Conservation (phyloP, 1,140 invertebrate genomes). For the Platorchestia sp. region DNA sequence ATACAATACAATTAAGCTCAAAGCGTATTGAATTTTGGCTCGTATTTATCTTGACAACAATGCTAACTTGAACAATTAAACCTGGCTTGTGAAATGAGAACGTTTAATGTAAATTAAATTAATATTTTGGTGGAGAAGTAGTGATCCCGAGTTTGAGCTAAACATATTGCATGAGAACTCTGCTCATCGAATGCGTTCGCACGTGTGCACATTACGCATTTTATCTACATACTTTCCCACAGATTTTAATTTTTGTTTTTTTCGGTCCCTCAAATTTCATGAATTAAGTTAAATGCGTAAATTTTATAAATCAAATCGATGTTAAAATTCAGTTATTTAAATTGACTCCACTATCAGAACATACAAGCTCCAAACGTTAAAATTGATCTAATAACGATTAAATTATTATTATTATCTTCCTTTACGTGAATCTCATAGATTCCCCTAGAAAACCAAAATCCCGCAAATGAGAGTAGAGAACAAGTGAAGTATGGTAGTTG, state of each 20-base stretch:
- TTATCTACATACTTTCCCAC: no score
- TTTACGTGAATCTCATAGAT: background rate
- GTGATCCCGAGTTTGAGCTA: no score
- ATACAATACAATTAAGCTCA: no score
- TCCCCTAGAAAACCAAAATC: background rate
- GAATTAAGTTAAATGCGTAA: background rate
- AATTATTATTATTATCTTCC: background rate
- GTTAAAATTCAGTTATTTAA: background rate
- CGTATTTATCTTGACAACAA: background rate
- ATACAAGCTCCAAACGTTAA: background rate
- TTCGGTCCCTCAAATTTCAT: background rate
- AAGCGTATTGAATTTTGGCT: background rate
- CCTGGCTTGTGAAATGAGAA: background rate
- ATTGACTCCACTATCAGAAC: background rate
- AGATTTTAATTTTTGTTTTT: no score
- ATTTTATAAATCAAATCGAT: background rate
- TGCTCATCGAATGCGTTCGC: no score
- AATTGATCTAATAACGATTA: background rate
- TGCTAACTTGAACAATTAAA: background rate
- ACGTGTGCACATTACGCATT: no score
- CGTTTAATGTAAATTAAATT: background rate
- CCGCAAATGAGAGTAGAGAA: background rate
- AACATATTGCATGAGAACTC: no score
- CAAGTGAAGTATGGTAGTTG: constrained; percentile 16
- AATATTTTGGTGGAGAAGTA: background rate